These are phyloP conservation scores for Rhynchonema sp. DNA, from an alignment of 2,888 invertebrate genomes.

Conservation along the genomic window DNA sequence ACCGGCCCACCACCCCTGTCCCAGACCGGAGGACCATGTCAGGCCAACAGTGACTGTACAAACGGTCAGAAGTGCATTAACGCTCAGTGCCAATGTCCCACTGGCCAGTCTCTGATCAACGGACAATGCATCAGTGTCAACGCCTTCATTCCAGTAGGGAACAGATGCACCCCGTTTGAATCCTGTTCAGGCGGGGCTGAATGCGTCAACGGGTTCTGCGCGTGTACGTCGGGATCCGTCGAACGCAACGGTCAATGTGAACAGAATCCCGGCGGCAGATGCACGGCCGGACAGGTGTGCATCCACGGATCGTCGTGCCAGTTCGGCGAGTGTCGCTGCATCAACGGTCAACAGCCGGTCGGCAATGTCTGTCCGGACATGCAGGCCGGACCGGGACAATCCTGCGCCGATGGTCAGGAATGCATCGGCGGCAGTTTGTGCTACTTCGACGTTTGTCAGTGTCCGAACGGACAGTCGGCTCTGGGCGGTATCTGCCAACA, in stretches of 20 bases:
- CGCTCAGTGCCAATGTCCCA: conserved; percentile 1
- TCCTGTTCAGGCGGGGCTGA: background rate
- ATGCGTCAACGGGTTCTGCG: conserved; percentile 1
- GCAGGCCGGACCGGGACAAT: background rate
- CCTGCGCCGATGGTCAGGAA: conserved; percentile 10
- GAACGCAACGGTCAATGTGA: background rate
- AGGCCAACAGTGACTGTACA: background rate
- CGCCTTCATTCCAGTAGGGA: background rate
- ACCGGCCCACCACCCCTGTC: background rate
- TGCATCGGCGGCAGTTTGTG: conserved; percentile 19
- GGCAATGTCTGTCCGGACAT: background rate
- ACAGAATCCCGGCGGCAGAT: conserved; percentile 3
- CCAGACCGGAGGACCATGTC: background rate
- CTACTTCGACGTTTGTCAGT: conserved; percentile 19
- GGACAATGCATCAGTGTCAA: background rate
- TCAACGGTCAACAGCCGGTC: background rate
- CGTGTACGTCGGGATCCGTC: background rate
- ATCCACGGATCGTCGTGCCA: conserved; percentile 4
- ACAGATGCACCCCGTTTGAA: background rate
- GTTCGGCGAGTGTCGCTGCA: conserved; percentile 6
- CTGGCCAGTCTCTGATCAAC: background rate
- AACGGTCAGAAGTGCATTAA: background rate
- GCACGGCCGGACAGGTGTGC: conserved; percentile 6
- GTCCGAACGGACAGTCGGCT: conserved; percentile 12
- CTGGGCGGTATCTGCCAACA: conserved; percentile 11